These are phyloP conservation scores for Ceriagrion tenellum DNA, from an alignment of 2,888 invertebrate species.

Conservation along the genomic window DNA sequence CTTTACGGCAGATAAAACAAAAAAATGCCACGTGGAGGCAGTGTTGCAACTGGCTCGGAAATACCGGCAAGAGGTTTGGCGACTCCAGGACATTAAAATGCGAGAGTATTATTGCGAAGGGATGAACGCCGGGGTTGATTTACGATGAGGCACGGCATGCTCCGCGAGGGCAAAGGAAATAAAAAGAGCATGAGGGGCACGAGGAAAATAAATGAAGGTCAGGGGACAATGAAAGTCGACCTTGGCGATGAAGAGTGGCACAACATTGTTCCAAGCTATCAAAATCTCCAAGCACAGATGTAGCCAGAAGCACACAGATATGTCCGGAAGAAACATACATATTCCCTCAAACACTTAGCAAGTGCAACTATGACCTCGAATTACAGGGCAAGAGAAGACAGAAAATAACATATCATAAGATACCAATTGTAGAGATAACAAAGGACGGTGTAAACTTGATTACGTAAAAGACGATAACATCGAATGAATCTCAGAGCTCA, in stretches of 20 bases:
- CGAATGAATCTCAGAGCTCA: not conserved
- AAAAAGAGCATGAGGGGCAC: not conserved
- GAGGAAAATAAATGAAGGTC: not conserved
- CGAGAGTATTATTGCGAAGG: not conserved
- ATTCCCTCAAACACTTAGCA: not conserved
- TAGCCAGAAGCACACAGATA: not conserved
- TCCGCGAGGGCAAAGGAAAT: not conserved
- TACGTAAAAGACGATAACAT: not conserved
- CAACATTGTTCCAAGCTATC: not conserved
- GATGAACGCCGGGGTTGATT: not conserved
- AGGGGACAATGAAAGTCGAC: slow-evolving; percentile 8
- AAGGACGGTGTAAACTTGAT: not conserved
- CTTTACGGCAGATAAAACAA: not conserved
- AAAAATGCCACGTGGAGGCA: slow-evolving; percentile 15
- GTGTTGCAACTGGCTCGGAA: slow-evolving; percentile 1
- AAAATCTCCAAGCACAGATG: not conserved
- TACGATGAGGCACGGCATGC: not conserved
- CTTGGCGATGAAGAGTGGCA: not conserved
- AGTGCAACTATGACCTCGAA: not conserved
- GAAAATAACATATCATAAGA: not conserved
- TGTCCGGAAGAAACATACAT: not conserved
- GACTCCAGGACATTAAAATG: not conserved
- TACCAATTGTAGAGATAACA: not conserved
- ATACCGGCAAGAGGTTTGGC: not conserved
- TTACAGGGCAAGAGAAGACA: not conserved